phyloP scores from a whole-genome alignment of 1,140 invertebrate species.

The Cydia splendana region DNA sequence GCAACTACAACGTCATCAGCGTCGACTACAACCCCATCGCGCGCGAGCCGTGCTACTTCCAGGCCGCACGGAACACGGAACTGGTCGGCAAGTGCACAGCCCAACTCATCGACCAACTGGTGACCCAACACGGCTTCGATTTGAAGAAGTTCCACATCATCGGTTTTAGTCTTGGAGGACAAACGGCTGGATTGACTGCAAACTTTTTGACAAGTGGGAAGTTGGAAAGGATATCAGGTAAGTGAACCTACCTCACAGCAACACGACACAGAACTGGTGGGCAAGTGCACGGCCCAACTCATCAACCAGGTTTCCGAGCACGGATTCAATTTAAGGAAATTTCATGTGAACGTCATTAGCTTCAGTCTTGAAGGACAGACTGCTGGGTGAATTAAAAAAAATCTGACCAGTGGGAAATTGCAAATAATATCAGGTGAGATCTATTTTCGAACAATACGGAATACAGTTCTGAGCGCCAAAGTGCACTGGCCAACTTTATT shows the following conservation, averaged over 20 bases:
- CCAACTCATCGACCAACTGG: conserved; percentile 83
- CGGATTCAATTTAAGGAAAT: too few species aligned
- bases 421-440: neutral
- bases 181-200: conserved; percentile 90
- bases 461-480: too few species aligned
- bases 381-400: neutral
- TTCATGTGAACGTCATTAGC: too few species aligned
- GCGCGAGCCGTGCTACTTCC: conserved; percentile 80
- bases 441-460: too few species aligned
- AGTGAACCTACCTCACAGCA: conserved; percentile 23
- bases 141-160: conserved; percentile 89
- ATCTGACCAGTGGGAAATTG: neutral
- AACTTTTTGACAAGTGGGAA: conserved; percentile 79
- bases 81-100: conserved; percentile 81
- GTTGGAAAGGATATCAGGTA: conserved; percentile 80
- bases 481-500: too few species aligned
- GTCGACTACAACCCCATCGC: conserved; percentile 82
- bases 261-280: too few species aligned
- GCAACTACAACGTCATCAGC: conserved; percentile 82
- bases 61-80: conserved; percentile 80
- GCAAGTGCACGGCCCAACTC: too few species aligned
- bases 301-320: too few species aligned
- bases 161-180: conserved; percentile 95
- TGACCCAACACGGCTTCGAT: conserved; percentile 78
- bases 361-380: too few species aligned